phyloP scores from a whole-genome alignment of 2,113 vertebrate genomes.

The Menura novaehollandiae region DNA sequence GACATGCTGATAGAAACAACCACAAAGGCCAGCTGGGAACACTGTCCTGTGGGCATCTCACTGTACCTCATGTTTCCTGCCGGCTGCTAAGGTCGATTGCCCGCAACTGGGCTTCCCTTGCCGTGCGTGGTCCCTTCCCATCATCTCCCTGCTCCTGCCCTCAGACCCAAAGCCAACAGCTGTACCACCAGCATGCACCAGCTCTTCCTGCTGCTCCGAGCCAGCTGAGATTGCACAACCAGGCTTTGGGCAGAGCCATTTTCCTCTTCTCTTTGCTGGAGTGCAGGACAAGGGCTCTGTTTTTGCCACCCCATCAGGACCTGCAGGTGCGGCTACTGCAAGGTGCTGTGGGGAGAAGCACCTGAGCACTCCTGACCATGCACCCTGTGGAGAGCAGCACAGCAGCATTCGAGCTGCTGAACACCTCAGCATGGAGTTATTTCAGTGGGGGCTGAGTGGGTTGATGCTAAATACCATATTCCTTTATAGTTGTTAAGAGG shows the following conservation, averaged over 20 bases:
- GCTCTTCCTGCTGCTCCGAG: neutral
- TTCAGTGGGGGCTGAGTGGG: neutral
- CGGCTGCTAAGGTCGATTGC: neutral
- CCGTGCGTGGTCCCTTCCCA: fast-evolving
- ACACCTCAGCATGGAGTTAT: neutral
- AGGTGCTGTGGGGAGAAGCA: neutral
- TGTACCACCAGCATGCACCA: neutral
- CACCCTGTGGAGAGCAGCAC: neutral
- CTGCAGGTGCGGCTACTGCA: neutral
- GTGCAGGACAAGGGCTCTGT: neutral
- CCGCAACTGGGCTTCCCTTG: neutral
- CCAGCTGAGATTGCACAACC: neutral
- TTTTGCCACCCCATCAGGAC: neutral
- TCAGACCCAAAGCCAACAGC: neutral
- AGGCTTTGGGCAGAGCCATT: neutral
- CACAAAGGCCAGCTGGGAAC: neutral
- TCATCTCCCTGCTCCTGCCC: neutral
- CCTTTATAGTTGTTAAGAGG: neutral
- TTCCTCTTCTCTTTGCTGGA: neutral
- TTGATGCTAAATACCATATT: neutral
- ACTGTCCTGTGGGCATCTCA: neutral
- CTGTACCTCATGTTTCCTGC: neutral
- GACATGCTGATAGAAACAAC: neutral
- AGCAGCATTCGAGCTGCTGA: neutral
- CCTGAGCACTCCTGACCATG: neutral